Evolutionary conservation across 2,888 invertebrate species (phyloP).

Genomic region (Helobdella robusta): DNA sequence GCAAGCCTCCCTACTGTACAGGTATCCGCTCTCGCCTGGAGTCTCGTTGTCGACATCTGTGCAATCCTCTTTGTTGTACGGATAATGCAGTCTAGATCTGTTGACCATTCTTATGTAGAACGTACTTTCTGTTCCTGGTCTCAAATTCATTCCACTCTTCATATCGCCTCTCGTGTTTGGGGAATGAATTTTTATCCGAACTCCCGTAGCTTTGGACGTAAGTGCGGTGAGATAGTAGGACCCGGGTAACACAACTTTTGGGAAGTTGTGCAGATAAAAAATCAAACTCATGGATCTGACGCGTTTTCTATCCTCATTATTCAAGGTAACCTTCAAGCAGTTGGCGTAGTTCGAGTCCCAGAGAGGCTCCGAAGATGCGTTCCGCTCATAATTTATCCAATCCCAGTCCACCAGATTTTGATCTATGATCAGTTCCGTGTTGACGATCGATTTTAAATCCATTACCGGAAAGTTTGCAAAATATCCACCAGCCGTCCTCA

Average conservation of each 20-base stretch:
- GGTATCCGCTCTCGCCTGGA: neutral
- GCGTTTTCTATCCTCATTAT: neutral
- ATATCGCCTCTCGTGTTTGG: slow-evolving; percentile 7
- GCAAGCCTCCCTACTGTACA: slow-evolving; percentile 7
- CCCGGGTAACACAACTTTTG: neutral
- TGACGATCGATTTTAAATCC: neutral
- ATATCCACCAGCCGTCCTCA: neutral
- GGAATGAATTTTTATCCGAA: slow-evolving; percentile 10
- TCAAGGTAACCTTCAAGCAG: slow-evolving; percentile 6
- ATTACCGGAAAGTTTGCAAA: slow-evolving; percentile 9
- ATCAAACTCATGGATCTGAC: neutral
- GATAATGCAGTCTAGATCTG: slow-evolving; percentile 10
- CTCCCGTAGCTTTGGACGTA: slow-evolving; percentile 11
- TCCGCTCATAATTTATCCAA: neutral
- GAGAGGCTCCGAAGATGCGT: neutral
- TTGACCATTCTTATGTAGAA: neutral
- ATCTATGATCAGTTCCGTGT: neutral
- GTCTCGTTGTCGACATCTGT: neutral
- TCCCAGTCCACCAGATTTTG: slow-evolving; percentile 12
- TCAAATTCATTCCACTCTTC: slow-evolving; percentile 6
- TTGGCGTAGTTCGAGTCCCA: neutral
- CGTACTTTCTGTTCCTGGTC: slow-evolving; percentile 21
- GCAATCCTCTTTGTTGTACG: slow-evolving; percentile 12
- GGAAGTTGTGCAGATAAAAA: slow-evolving; percentile 17
- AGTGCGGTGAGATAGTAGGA: neutral